Base-by-base conservation (phyloP, 2,113 vertebrate species). In the Spea bombifrons region DNA sequence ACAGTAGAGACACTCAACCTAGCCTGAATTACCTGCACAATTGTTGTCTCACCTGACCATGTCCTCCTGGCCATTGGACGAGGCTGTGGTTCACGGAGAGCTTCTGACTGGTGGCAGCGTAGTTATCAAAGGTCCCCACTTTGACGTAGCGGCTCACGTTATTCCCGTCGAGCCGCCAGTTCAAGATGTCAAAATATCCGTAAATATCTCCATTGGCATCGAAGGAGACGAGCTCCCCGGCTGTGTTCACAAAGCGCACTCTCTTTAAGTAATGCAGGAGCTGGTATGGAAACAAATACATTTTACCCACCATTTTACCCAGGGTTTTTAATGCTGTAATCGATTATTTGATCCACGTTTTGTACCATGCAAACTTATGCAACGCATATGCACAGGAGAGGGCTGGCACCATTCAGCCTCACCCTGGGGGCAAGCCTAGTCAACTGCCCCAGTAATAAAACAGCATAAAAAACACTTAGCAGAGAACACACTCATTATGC, bases 131-230 rank as follows among this genome's bases (percentile, higher is more conserved):
- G 15, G 59, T 81, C 4, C 91, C 90, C 3, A 91, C 83, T 4
- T 83, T 71, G 47, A 84, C 84, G 10, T 88, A 85, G 17, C 81
- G 73, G 0, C 88, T 66, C 7, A 57, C 48, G 5, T 89, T 90
- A 4, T 83, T 75, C 7, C 83, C 73, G 7, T 71, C 83, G 3
- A 52, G 83, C 76, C 89, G 88, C 90, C 90, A 92, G 80, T 92
- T 93, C 45, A 76, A 4, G 16, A 76, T 69, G 13, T 76, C 75
- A 17, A 76, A 67, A 46, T 61, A 13, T 8, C 66, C 75, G 12
- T 76, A 61, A 17, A 61, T 76, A 17, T 76, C 65, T n/a, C 75
- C 66, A 43, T 61, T 76, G 30, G 15, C 52, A 44, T 76, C 66
- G 8, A 76, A 76, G 3, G n/a, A 47, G 44, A 76, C 65, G 3